Evolutionary conservation across 2,797 vertebrate species (phyloP).

Genomic region (Euphonia xanthogaster): DNA sequence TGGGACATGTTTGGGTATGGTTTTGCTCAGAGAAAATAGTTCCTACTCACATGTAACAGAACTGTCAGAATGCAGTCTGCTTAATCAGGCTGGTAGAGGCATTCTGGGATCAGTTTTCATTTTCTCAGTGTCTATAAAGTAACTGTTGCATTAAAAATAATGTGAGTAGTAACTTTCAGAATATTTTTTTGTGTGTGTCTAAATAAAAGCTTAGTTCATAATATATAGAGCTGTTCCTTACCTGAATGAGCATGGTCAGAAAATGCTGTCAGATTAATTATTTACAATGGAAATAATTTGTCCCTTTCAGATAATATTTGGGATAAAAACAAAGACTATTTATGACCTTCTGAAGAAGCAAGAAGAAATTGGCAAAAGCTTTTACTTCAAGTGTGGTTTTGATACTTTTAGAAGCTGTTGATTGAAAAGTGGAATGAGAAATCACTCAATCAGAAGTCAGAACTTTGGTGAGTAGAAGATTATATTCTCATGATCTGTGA

Average conservation of each 20-base stretch:
- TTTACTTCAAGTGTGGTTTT: background rate
- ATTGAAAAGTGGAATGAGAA: background rate
- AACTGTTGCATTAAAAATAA: background rate
- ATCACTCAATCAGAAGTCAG: background rate
- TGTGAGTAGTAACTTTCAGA: background rate
- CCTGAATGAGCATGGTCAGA: background rate
- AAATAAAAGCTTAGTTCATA: background rate
- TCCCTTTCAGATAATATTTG: background rate
- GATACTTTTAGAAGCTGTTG: constrained; percentile 4
- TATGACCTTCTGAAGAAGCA: background rate
- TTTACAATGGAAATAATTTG: background rate
- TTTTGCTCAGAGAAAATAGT: background rate
- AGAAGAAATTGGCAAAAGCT: background rate
- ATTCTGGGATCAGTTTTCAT: background rate
- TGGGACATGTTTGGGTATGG: background rate
- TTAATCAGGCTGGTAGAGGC: background rate
- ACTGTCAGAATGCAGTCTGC: background rate
- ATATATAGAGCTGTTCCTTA: background rate
- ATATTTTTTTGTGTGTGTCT: background rate
- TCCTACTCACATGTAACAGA: background rate
- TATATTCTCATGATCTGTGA: background rate
- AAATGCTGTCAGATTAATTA: background rate
- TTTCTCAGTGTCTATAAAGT: background rate
- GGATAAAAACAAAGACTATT: background rate
- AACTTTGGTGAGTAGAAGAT: background rate